phyloP scores from a whole-genome alignment of 2,888 invertebrate species.

The Leptinotarsa rubiginosa region DNA sequence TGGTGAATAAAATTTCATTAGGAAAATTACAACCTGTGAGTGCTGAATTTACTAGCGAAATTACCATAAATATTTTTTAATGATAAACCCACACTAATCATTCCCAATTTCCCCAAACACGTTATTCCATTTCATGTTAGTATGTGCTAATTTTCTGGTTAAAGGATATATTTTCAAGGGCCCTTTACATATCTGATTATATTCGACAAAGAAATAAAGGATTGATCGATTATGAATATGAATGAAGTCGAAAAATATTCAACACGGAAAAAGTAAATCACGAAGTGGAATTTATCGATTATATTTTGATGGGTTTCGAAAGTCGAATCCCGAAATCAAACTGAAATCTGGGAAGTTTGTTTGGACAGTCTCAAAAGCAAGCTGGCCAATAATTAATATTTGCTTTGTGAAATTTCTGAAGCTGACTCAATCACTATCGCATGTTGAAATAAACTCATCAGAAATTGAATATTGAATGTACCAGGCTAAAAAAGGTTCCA shows the following conservation, averaged over 20 bases:
- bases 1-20: conserved; percentile 12
- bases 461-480: too few species aligned
- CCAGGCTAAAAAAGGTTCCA: too few species aligned
- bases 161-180: conserved; percentile 29
- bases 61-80: conserved; percentile 13
- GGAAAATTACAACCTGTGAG: conserved; percentile 12
- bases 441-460: not conserved
- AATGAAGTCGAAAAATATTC: conserved; percentile 19
- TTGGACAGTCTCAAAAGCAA: conserved; percentile 19
- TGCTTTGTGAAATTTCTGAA: conserved; percentile 7
- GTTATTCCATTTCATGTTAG: conserved; percentile 14
- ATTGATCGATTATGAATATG: conserved; percentile 17
- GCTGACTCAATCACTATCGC: conserved; percentile 11
- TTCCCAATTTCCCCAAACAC: not conserved
- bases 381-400: conserved; percentile 14
- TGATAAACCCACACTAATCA: conserved; percentile 13
- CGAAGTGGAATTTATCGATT: conserved; percentile 13
- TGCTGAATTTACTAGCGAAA: not conserved
- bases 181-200: conserved; percentile 23
- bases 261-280: conserved; percentile 22
- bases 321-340: conserved; percentile 1
- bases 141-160: conserved; percentile 17
- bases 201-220: not conserved
- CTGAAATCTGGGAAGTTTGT: conserved; percentile 22
- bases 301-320: conserved; percentile 17